Evolutionary conservation across 2,888 invertebrate species (phyloP), one percentile per base, ranked within the genome.

Genomic region (Spodoptera littoralis): DNA sequence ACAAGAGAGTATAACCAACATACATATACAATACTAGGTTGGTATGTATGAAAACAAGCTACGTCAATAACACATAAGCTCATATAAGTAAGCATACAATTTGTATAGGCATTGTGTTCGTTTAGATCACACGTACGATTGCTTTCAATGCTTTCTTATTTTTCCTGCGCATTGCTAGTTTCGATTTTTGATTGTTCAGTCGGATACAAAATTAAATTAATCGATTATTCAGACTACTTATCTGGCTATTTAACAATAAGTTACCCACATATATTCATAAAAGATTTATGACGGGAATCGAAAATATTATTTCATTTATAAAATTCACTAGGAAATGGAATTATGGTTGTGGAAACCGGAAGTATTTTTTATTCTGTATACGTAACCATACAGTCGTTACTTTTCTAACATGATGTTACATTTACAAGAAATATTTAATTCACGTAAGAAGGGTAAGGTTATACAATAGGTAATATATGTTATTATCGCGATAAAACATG

Each of bases 401-500:
- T 46, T 54, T 58, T 36, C 27, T 3, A 24, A 56, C 41, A 8
- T 27, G 47, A 48, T 45, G 22, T 57, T 50, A 60, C 24, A 59
- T 56, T 58, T n/a, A 45, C 55, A 63, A 43, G 47, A 62, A 53
- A 70, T 70, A 65, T 79, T 78, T 79, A 81, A 84, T 80, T 82
- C 61, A 56, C 75, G 66, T 69, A 64, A 80, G 83, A 82, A 80
- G 79, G 80, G 73, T 79, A 82, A 86, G 81, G 80, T 84, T 82
- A 80, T 85, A 82, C 80, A 86, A 85, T 80, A 79, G 71, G 76
- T 84, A 80, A 85, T 90, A 87, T 87, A 89, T 90, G 88, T 92
- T 92, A 92, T 92, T 90, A 93, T 92, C 89, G 87, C 90, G 90
- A 92, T 93, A 93, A 92, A 94, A 94, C 91, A 90, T 93, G 92